phyloP scores from a whole-genome alignment of 2,113 vertebrate species.

The Conger conger region DNA sequence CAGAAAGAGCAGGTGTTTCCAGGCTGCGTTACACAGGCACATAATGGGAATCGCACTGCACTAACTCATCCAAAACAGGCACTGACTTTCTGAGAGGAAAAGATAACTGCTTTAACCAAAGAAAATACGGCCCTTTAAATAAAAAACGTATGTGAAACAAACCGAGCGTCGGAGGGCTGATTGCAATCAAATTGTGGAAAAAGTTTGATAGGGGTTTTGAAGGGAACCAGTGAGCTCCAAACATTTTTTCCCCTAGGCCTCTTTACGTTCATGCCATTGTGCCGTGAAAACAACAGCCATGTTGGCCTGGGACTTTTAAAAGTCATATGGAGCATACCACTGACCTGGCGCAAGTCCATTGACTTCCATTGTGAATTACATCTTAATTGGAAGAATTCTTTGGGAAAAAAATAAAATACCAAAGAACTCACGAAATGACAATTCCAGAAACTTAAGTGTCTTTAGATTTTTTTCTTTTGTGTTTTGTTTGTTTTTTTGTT shows the following conservation, averaged over 20 bases:
- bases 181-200: neutral
- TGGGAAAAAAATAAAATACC: neutral
- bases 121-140: too few relatives aligned
- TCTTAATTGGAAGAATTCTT: neutral
- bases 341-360: neutral
- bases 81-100: neutral
- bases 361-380: neutral
- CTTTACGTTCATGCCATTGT: neutral
- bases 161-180: neutral
- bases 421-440: neutral
- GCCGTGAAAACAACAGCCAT: neutral
- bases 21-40: constrained; percentile 12
- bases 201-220: neutral
- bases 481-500: neutral
- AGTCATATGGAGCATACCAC: neutral
- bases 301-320: neutral
- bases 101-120: neutral
- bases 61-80: constrained; percentile 20
- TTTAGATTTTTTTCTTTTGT: neutral
- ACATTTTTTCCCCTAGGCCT: neutral
- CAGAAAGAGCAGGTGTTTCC: constrained; percentile 35
- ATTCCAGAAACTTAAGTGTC: neutral
- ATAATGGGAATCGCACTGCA: neutral
- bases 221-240: neutral
- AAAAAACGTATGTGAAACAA: neutral